Evolutionary conservation across 2,888 invertebrate species (phyloP).

Genomic region (Agrypnus murinus): DNA sequence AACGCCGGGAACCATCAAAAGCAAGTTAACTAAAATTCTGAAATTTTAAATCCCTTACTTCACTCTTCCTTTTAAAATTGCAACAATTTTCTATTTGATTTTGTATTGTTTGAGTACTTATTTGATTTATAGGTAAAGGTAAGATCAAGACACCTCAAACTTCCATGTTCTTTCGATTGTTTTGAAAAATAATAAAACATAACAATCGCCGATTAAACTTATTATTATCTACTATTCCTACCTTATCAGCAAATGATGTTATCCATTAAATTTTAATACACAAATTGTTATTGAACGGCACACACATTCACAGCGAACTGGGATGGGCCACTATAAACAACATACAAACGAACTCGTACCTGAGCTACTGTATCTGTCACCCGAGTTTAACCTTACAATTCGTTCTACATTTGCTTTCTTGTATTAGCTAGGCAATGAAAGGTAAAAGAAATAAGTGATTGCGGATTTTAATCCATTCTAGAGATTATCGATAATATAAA

Average conservation of each 20-base stretch:
- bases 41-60: too few species aligned
- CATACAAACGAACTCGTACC: slow-evolving; percentile 58
- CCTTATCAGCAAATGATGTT: slow-evolving; percentile 68
- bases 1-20: too few species aligned
- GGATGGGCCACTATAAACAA: slow-evolving; percentile 73
- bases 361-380: slow-evolving; percentile 51
- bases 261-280: slow-evolving; percentile 67
- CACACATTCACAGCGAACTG: slow-evolving; percentile 72
- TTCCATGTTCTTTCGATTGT: too few species aligned
- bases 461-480: too few species aligned
- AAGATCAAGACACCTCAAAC: too few species aligned
- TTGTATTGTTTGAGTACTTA: too few species aligned
- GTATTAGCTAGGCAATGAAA: too few species aligned
- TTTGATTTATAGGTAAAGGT: too few species aligned
- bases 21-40: too few species aligned
- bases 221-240: slow-evolving; percentile 53
- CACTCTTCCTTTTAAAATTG: too few species aligned
- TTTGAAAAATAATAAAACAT: neutral
- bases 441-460: too few species aligned
- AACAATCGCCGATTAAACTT: neutral
- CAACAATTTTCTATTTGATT: too few species aligned
- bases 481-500: neutral
- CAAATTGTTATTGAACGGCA: slow-evolving; percentile 68
- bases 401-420: slow-evolving; percentile 50
- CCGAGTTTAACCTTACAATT: slow-evolving; percentile 55